These are phyloP conservation scores for Aeoliscus strigatus DNA, from an alignment of 2,797 vertebrate genomes.

Conservation along the genomic window DNA sequence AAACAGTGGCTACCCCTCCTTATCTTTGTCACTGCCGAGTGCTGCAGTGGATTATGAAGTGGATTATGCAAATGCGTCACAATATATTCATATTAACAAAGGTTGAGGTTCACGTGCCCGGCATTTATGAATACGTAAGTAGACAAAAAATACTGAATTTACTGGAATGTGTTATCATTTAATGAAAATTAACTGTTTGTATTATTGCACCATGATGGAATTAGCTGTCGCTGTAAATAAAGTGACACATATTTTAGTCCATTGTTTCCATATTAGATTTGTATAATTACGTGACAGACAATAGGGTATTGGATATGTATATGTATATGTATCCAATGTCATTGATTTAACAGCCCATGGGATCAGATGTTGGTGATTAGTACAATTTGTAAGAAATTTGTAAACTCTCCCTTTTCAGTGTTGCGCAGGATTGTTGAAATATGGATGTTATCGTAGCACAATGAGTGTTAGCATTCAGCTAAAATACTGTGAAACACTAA, in stretches of 20 bases:
- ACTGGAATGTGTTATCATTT: slow-evolving; percentile 59
- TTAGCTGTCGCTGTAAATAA: slow-evolving; percentile 38
- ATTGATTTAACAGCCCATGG: too few species aligned
- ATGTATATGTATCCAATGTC: too few species aligned
- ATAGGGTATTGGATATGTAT: too few species aligned
- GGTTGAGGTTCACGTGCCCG: slow-evolving; percentile 61
- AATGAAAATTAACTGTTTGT: slow-evolving; percentile 42
- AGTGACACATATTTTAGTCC: slow-evolving; percentile 44
- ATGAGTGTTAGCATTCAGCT: too few species aligned
- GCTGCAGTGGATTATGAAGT: slow-evolving; percentile 68
- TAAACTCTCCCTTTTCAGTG: too few species aligned
- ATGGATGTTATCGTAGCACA: too few species aligned
- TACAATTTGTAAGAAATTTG: too few species aligned
- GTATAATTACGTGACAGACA: too few species aligned
- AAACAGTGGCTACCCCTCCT: slow-evolving; percentile 71
- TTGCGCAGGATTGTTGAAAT: too few species aligned
- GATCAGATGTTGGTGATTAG: too few species aligned
- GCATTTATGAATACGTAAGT: slow-evolving; percentile 64
- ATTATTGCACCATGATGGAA: slow-evolving; percentile 25
- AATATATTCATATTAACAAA: slow-evolving; percentile 75
- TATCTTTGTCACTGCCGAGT: slow-evolving; percentile 69
- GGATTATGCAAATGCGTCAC: slow-evolving; percentile 72
- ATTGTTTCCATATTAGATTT: too few species aligned
- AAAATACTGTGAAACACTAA: too few species aligned
- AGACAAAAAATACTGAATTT: slow-evolving; percentile 16